These are phyloP conservation scores for Poecilus cupreus DNA, from an alignment of 2,888 invertebrate species.

Conservation along the genomic window DNA sequence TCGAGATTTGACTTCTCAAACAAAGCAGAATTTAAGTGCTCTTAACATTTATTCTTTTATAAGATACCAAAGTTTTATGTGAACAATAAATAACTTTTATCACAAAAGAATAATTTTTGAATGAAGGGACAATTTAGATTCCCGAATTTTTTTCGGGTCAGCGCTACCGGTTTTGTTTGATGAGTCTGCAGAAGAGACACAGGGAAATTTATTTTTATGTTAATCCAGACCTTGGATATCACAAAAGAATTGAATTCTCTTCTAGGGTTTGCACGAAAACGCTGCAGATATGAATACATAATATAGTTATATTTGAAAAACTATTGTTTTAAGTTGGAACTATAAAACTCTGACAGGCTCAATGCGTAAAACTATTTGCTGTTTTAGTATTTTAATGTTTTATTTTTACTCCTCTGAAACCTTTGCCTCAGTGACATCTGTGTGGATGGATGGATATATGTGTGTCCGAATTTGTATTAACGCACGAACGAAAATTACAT, in stretches of 20 bases:
- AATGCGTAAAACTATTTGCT: too few species aligned
- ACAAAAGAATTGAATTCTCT: background rate
- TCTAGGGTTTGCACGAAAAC: background rate
- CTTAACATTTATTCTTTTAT: slow-evolving; percentile 8
- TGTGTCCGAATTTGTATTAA: too few species aligned
- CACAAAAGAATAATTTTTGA: slow-evolving; percentile 31
- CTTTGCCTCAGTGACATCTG: too few species aligned
- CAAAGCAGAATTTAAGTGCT: background rate
- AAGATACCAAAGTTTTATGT: background rate
- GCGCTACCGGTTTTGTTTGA: background rate
- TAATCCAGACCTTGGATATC: slow-evolving; percentile 10
- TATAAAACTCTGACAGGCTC: too few species aligned
- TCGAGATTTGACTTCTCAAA: background rate
- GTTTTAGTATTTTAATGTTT: too few species aligned
- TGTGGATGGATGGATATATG: too few species aligned
- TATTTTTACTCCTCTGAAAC: too few species aligned
- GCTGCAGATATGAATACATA: too few species aligned
- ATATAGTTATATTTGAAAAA: too few species aligned
- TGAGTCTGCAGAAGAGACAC: background rate
- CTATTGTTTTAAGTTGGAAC: too few species aligned
- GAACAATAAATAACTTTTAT: slow-evolving; percentile 33
- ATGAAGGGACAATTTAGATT: slow-evolving; percentile 12
- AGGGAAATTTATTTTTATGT: slow-evolving; percentile 31
- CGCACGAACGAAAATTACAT: too few species aligned
- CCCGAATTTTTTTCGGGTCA: slow-evolving; percentile 18